Conservation (phyloP, 2,888 invertebrate genomes). For the Parasteatoda lunata region DNA sequence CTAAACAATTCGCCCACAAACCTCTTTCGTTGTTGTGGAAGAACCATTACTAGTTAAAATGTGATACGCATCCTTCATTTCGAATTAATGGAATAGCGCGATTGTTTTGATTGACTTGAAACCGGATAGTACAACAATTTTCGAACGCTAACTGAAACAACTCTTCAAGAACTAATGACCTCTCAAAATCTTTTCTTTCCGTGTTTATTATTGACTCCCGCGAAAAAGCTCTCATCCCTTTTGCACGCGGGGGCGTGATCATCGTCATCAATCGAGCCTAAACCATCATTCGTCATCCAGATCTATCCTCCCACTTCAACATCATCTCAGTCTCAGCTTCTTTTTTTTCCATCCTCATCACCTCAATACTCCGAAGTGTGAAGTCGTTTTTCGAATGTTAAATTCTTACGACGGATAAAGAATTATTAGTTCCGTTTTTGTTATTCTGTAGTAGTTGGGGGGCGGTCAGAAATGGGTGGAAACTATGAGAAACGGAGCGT, state of each 20-base stretch:
- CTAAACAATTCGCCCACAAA: too few relatives aligned
- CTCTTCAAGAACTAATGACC: conserved; percentile 38
- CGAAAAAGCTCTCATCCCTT: neutral
- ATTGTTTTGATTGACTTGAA: conserved; percentile 14
- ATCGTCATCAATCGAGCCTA: conserved; percentile 7
- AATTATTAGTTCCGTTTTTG: neutral
- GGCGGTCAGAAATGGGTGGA: neutral
- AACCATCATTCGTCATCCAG: conserved; percentile 27
- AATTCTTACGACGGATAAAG: neutral
- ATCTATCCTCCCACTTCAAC: neutral
- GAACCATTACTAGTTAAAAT: neutral
- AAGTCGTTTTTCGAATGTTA: conserved; percentile 42
- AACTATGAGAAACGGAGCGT: neutral
- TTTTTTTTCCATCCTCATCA: neutral
- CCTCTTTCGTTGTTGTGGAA: neutral
- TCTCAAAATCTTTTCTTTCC: conserved; percentile 9
- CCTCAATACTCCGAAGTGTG: conserved; percentile 21
- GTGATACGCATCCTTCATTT: conserved; percentile 9
- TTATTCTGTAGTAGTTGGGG: neutral
- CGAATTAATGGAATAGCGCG: conserved; percentile 10
- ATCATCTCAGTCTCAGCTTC: too few relatives aligned
- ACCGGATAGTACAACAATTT: conserved; percentile 18
- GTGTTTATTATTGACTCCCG: conserved; percentile 15
- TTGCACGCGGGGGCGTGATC: conserved; percentile 20
- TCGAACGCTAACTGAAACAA: conserved; percentile 3